These are phyloP conservation scores for Tragopan temminckii DNA, from an alignment of 2,797 vertebrate species.

Conservation along the genomic window DNA sequence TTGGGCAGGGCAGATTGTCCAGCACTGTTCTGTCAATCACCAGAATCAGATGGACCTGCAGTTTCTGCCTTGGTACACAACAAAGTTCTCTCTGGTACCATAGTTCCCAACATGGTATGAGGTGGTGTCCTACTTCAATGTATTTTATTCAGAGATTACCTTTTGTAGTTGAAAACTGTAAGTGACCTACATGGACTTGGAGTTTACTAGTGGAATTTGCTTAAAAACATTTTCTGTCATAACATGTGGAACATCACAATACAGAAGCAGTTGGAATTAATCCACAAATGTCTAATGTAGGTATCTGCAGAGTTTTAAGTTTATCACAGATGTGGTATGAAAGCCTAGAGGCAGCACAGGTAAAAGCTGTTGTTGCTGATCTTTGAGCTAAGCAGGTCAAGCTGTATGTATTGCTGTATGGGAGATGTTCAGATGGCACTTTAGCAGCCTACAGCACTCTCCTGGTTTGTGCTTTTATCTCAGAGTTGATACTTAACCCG, in stretches of 20 bases:
- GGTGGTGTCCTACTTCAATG: not conserved
- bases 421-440: not conserved
- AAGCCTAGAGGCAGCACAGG: not conserved
- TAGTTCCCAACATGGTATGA: not conserved
- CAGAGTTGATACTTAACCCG: not conserved
- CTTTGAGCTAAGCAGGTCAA: constrained; percentile 14
- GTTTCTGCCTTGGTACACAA: not conserved
- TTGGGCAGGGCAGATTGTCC: not conserved
- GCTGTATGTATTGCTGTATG: not conserved
- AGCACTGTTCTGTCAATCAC: not conserved
- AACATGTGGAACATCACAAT: not conserved
- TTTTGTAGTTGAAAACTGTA: not conserved
- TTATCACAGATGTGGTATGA: not conserved
- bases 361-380: constrained; percentile 16
- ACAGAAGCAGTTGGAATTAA: not conserved
- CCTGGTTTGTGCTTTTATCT: constrained; percentile 9
- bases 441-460: not conserved
- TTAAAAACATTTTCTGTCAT: not conserved
- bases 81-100: not conserved
- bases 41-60: not conserved
- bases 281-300: not conserved
- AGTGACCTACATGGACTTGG: not conserved
- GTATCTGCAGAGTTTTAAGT: not conserved
- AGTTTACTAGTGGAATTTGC: not conserved
- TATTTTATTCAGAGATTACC: not conserved